A percentile compares a stretch with the other conserved stretches of the same genome.
Evolutionary conservation across 2,888 invertebrate genomes (phyloP).

Genomic region (Hedychridium roseum): DNA sequence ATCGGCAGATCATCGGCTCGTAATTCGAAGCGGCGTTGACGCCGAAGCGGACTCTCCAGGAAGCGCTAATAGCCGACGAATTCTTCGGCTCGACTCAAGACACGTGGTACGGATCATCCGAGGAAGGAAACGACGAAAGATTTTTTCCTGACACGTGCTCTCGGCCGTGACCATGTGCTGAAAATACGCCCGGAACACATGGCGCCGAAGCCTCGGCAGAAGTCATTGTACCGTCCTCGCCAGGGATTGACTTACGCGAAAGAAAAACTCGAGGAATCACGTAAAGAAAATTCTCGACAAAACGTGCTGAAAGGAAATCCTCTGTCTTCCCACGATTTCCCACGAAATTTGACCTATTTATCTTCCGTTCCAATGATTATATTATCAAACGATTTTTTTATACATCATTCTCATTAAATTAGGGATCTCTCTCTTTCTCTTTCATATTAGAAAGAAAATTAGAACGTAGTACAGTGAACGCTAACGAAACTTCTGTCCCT

Average conservation of each 20-base stretch:
- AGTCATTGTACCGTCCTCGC: slow-evolving; percentile 17
- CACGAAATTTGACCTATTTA: too few species aligned
- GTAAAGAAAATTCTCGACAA: slow-evolving; percentile 13
- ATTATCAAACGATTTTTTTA: too few species aligned
- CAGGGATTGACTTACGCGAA: too few species aligned
- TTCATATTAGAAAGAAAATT: too few species aligned
- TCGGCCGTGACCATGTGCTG: slow-evolving; percentile 26
- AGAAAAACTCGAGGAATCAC: too few species aligned
- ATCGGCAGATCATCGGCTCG: slow-evolving; percentile 10
- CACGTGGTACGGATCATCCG: slow-evolving; percentile 38
- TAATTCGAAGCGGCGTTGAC: slow-evolving; percentile 20
- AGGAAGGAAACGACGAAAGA: slow-evolving; percentile 24
- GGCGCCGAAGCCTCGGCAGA: slow-evolving; percentile 4
- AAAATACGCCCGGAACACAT: slow-evolving; percentile 18
- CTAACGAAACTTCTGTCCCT: too few species aligned
- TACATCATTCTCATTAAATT: too few species aligned
- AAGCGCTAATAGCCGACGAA: slow-evolving; percentile 50
- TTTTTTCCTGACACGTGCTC: slow-evolving; percentile 42
- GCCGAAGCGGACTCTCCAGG: slow-evolving; percentile 31
- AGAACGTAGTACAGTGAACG: too few species aligned
- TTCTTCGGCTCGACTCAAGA: slow-evolving; percentile 28
- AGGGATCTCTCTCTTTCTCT: too few species aligned
- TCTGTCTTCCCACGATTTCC: too few species aligned
- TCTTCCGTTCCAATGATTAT: too few species aligned
- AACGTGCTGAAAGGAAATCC: too few species aligned